phyloP scores from a whole-genome alignment of 2,888 invertebrate species.

The Polymixis flavicincta region DNA sequence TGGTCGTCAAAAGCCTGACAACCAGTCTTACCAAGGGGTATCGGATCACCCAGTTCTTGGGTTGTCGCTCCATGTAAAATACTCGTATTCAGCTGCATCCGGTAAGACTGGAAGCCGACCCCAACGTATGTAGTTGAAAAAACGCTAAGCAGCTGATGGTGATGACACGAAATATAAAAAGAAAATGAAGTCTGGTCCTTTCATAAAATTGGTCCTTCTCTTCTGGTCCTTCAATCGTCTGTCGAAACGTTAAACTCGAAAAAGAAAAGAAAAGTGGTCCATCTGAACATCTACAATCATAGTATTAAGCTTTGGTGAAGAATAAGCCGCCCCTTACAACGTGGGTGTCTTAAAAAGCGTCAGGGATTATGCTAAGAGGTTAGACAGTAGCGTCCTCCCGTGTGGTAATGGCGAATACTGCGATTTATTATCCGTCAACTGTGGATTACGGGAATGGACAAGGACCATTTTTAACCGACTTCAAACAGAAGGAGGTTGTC shows the following conservation, averaged over 20 bases:
- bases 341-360: conserved; percentile 21
- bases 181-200: neutral
- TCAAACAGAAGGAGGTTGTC: too few relatives aligned
- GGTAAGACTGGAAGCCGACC: too few relatives aligned
- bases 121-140: too few relatives aligned
- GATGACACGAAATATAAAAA: neutral
- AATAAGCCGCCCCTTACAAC: conserved; percentile 31
- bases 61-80: too few relatives aligned
- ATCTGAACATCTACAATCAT: conserved; percentile 10
- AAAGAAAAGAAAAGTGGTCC: conserved; percentile 17
- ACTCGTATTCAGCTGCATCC: too few relatives aligned
- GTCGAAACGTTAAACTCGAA: neutral
- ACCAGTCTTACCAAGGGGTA: too few relatives aligned
- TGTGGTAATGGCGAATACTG: conserved; percentile 23
- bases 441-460: conserved; percentile 29
- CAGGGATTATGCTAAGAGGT: conserved; percentile 44
- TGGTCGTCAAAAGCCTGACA: too few relatives aligned
- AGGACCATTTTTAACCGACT: conserved; percentile 13
- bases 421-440: conserved; percentile 26
- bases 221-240: neutral
- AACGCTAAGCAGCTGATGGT: too few relatives aligned
- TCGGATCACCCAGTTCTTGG: too few relatives aligned
- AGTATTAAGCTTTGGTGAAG: conserved; percentile 6
- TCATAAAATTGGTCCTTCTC: neutral
- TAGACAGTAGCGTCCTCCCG: conserved; percentile 36